Evolutionary conservation across 2,797 vertebrate genomes (phyloP), one percentile per base, ranked within the genome.

Genomic region (Antrozous pallidus): DNA sequence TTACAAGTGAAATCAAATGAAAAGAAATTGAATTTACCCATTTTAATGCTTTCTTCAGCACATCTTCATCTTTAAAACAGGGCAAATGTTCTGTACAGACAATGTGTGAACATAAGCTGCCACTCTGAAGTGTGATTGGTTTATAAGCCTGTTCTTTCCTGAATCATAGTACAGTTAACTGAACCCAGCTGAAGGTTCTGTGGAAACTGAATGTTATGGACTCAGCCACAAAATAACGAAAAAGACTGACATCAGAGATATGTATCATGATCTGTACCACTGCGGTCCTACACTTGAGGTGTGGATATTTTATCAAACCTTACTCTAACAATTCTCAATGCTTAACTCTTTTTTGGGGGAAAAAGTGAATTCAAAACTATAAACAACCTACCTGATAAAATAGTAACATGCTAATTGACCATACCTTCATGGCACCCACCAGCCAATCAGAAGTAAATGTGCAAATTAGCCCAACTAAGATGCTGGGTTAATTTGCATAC

Each of bases 121-220:
- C 40, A 47, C 33, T 51, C 13, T n/a, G 20, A 61, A 47, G 9
- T n/a, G 14, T 65, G 31, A 75, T 74, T 67, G 90, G 26, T 36
- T 93, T 73, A 36, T 69, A 93, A 93, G 45, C 18, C 31, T 1
- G 9, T 70, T 51, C 31, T 42, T 87, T 61, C 31, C 69, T 84
- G 18, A 10, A 49, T 56, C 63, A 26, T 8, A 65, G 24, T 22
- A 28, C 5, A 36, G 61, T 80, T 90, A 81, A 69, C 49, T 86
- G 47, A 93, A 69, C 6, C 10, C 12, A 26, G 9, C 36, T 54
- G 70, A 84, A 47, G 24, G 11, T 45, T 88, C 70, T 28, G 17
- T 33, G 65, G 24, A 96, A 80, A 96, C 22, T 61, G 18, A 87
- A 79, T 75, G n/a, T 80, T n/a, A 75, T 88, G n/a, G 61, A 65